A percentile compares a stretch with the other conserved stretches of the same genome.
Evolutionary conservation across 2,797 vertebrate species (phyloP).

Genomic region (Chaetodon trifasciatus): DNA sequence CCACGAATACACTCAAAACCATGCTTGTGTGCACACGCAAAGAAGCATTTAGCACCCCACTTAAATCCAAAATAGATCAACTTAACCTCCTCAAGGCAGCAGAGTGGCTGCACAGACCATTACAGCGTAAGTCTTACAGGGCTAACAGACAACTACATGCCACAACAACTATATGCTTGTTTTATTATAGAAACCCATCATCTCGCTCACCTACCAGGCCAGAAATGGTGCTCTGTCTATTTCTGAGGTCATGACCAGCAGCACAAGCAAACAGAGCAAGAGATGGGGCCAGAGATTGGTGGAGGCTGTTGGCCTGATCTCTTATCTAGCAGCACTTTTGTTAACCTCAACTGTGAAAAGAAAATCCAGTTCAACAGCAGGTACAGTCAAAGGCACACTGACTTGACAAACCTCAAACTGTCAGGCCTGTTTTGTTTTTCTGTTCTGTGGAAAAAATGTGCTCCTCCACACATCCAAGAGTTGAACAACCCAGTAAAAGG

Average conservation of each 20-base stretch:
- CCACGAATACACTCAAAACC: slow-evolving; percentile 42
- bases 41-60: slow-evolving; percentile 68
- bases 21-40: slow-evolving; percentile 47
- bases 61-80: slow-evolving; percentile 75
- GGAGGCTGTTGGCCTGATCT: slow-evolving; percentile 57
- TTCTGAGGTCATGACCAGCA: slow-evolving; percentile 62
- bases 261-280: slow-evolving; percentile 59
- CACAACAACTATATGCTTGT: slow-evolving; percentile 22
- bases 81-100: slow-evolving; percentile 57
- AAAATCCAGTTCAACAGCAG: slow-evolving; percentile 57
- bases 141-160: slow-evolving; percentile 31
- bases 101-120: slow-evolving; percentile 46
- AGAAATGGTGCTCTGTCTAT: slow-evolving; percentile 20
- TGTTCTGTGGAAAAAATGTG: not conserved
- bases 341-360: slow-evolving; percentile 46
- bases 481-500: slow-evolving; percentile 16
- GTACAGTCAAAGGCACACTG: slow-evolving; percentile 23
- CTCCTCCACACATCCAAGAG: not conserved
- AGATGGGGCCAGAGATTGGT: slow-evolving; percentile 63
- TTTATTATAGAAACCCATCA: slow-evolving; percentile 45
- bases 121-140: slow-evolving; percentile 22
- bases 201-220: slow-evolving; percentile 6
- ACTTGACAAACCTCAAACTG: slow-evolving; percentile 60
- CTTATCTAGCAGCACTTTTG: slow-evolving; percentile 62
- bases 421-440: not conserved